Base-by-base conservation (phyloP, 2,888 invertebrate species). In the Leucophenga maculata region DNA sequence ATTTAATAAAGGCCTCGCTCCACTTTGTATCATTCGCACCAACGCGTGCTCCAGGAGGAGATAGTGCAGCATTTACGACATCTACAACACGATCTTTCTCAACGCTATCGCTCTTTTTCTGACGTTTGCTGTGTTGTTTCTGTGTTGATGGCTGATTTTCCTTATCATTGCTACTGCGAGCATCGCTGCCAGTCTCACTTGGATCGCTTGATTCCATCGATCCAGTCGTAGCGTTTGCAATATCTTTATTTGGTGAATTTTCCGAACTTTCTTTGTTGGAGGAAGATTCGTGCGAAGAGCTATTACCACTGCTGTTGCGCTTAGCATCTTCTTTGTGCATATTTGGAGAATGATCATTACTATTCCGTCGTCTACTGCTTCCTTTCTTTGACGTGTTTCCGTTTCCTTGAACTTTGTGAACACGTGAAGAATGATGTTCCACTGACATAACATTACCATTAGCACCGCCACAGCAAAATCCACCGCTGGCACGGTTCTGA, bases 1-100 rank as follows among this genome's bases (percentile, higher is more conserved):
- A 93, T 81, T 94, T 93, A 44, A 97, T 94, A 85, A 97, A 97
- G 75, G 93, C 88, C 72, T 93, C 92, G 72, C 93, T 93, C 96
- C 96, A 96, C 6, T 88, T 87, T 55, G 74, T 79, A 32, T 82
- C 81, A 11, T 74, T 70, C 14, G 70, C 69, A 54, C 71, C 69
- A 48, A 44, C 57, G 48, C 14, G 62, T 46, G 13, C 32, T 67
- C 8, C 70, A 16, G 72, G 77, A 44, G 74, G 72, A 16, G 81
- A 80, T 52, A 76, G 79, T 3, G 74, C 79, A 39, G 74, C 73
- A 66, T 70, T 65, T 18, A 39, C 72, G 72, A 18, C 72, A 16
- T 6, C 85, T 44, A 73, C 14, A 0, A 75, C 71, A 3, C 77
- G 73, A 20, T 77, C 80, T 59, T 69, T 69, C 65, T 72, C 75